Percentiles rank a stretch among this genome's conserved stretches.
Evolutionary conservation across 2,113 vertebrate genomes (phyloP).

Genomic region (Centropus unirufus): DNA sequence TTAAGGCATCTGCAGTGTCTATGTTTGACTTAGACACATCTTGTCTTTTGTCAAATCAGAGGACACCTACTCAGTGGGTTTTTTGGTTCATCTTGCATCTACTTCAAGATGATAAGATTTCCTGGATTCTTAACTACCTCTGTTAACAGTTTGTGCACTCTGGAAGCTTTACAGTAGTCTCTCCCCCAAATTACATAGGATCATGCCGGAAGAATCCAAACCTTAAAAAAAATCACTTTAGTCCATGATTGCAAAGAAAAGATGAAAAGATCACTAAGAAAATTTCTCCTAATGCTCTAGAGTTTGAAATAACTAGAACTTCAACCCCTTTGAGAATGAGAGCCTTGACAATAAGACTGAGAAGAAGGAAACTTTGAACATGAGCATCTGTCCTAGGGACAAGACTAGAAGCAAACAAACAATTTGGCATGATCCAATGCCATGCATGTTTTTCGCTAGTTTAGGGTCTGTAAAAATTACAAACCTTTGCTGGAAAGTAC

Average conservation of each 20-base stretch:
- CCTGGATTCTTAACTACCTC: background rate
- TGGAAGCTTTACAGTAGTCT: background rate
- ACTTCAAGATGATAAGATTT: background rate
- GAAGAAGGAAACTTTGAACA: background rate
- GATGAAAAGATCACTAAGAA: background rate
- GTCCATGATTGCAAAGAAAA: background rate
- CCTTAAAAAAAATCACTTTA: background rate
- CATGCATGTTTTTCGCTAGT: background rate
- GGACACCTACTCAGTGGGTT: background rate
- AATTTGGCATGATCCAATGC: background rate
- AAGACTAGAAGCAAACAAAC: background rate
- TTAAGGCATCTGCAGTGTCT: background rate
- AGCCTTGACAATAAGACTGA: background rate
- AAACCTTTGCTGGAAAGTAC: background rate
- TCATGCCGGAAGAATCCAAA: background rate
- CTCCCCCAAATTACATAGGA: background rate
- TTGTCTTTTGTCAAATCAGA: background rate
- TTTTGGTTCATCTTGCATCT: background rate
- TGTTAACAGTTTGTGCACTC: background rate
- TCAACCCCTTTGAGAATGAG: background rate
- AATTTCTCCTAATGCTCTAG: background rate
- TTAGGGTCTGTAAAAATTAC: background rate
- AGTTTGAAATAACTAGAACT: background rate
- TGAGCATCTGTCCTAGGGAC: background rate
- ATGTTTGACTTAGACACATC: background rate